Evolutionary conservation across 2,113 vertebrate genomes (phyloP).

Genomic region (Elanus axillaris): DNA sequence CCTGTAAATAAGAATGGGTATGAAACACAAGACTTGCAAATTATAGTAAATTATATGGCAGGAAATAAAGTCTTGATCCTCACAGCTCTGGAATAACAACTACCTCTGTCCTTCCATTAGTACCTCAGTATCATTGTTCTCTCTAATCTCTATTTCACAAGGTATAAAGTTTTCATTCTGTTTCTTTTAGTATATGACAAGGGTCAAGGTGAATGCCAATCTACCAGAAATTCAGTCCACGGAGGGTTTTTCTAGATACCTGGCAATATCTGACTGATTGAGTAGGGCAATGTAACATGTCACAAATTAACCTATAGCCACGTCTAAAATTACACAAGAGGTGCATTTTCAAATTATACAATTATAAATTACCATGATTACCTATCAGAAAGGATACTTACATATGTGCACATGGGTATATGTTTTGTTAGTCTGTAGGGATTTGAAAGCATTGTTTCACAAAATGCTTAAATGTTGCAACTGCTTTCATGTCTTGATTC

Average conservation of each 20-base stretch:
- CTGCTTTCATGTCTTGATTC: background rate
- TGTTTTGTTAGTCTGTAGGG: background rate
- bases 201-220: background rate
- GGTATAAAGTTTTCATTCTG: background rate
- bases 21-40: background rate
- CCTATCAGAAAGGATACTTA: background rate
- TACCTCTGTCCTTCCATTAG: background rate
- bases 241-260: background rate
- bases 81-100: background rate
- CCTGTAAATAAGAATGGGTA: background rate
- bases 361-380: background rate
- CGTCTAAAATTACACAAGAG: background rate
- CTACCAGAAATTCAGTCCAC: background rate
- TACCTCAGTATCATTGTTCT: background rate
- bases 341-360: background rate
- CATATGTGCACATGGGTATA: accelerated
- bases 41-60: background rate
- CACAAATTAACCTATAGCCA: background rate
- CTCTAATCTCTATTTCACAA: background rate
- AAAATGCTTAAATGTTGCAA: background rate
- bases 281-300: background rate
- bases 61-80: background rate
- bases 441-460: background rate
- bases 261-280: background rate
- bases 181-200: background rate